Percentiles rank a stretch among this genome's conserved stretches.
phyloP scores from a whole-genome alignment of 2,888 invertebrate genomes.

The Oegoconia quadripuncta region DNA sequence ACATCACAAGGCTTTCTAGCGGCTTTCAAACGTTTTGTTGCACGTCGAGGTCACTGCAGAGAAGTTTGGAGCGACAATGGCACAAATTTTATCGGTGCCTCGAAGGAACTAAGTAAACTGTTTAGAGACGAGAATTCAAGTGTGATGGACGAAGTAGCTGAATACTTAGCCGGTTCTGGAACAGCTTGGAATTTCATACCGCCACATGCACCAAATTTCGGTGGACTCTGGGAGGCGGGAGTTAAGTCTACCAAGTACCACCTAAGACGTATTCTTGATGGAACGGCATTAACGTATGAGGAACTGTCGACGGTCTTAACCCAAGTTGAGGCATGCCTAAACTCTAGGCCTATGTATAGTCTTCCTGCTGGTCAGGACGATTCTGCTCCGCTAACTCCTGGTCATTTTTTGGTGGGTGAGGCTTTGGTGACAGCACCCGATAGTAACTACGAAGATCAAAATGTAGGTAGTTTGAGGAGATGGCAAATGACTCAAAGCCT shows the following conservation, averaged over 20 bases:
- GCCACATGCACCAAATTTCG: constrained; percentile 19
- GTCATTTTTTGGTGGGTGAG: constrained; percentile 12
- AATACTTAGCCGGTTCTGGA: constrained; percentile 1
- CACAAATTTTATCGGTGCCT: constrained; percentile 18
- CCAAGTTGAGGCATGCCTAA: constrained; percentile 10
- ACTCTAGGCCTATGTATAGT: constrained; percentile 7
- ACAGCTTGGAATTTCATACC: constrained; percentile 23
- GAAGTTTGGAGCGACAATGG: constrained; percentile 18
- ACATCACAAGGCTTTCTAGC: constrained; percentile 14
- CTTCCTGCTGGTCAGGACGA: constrained; percentile 3
- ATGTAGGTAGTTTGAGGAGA: neutral
- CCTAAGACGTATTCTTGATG: constrained; percentile 5
- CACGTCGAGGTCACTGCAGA: constrained; percentile 17
- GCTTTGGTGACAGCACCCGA: neutral
- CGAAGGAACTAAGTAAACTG: constrained; percentile 6
- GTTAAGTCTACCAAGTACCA: too few species aligned
- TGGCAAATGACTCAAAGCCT: constrained; percentile 9
- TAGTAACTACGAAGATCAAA: neutral
- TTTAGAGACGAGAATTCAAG: neutral
- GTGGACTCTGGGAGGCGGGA: constrained; percentile 24
- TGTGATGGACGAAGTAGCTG: neutral
- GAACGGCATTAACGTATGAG: constrained; percentile 10
- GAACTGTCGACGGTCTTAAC: constrained; percentile 11
- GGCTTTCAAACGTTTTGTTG: constrained; percentile 17
- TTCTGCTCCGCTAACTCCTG: constrained; percentile 8